A percentile compares a stretch with the other conserved stretches of the same genome.
These are phyloP conservation scores for Adoxophyes honmai DNA, from an alignment of 1,140 invertebrate species.

Conservation along the genomic window DNA sequence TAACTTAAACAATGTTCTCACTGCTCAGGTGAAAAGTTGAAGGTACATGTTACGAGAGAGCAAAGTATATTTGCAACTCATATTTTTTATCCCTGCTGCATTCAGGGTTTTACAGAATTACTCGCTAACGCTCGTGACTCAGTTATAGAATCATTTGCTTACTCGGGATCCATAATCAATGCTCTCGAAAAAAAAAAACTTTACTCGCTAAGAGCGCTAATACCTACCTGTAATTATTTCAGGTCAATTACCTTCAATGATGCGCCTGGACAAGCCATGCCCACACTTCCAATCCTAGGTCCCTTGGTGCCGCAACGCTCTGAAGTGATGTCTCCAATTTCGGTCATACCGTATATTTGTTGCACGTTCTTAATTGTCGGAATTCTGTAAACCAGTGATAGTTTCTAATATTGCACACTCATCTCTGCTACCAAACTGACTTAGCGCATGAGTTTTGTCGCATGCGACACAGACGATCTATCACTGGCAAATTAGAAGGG, in stretches of 20 bases:
- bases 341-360: constrained; percentile 77
- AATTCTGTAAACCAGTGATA: constrained; percentile 52
- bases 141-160: too few species aligned
- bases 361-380: constrained; percentile 57
- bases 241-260: constrained; percentile 40
- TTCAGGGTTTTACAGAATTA: constrained; percentile 13
- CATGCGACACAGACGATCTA: too few species aligned
- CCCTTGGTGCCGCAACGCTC: constrained; percentile 46
- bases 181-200: constrained; percentile 43
- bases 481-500: too few species aligned
- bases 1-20: constrained; percentile 21
- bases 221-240: neutral
- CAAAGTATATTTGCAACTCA: too few species aligned
- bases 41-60: too few species aligned
- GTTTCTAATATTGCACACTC: too few species aligned
- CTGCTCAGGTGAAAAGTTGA: neutral
- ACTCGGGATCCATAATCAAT: too few species aligned
- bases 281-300: constrained; percentile 43
- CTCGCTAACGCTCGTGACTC: too few species aligned
- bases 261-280: constrained; percentile 43
- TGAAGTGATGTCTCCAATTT: constrained; percentile 63
- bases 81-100: too few species aligned
- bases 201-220: constrained; percentile 37
- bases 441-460: too few species aligned
- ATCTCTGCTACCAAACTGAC: too few species aligned